phyloP scores from a whole-genome alignment of 1,140 invertebrate species.

The Trichomalopsis sarcophagae region DNA sequence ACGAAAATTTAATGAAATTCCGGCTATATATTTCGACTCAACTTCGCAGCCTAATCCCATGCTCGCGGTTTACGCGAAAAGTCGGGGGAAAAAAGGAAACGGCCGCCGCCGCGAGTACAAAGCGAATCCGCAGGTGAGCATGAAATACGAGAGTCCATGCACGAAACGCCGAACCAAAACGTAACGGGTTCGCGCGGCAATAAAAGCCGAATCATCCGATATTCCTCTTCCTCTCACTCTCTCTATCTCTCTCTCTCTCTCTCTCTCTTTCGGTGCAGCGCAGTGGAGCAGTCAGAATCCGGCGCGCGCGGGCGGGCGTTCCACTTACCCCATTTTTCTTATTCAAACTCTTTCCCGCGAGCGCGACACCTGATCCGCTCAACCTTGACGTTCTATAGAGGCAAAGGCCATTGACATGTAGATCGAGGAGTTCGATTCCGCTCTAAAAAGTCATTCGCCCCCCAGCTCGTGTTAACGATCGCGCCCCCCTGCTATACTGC shows the following conservation, averaged over 20 bases:
- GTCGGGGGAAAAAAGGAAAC: too few species aligned
- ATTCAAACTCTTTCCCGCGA: background rate
- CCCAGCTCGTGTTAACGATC: conserved; percentile 10
- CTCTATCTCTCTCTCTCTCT: too few species aligned
- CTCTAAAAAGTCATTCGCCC: conserved; percentile 28
- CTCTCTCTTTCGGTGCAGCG: background rate
- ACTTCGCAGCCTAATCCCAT: too few species aligned
- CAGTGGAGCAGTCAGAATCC: background rate
- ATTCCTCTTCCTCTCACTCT: background rate
- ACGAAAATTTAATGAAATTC: too few species aligned
- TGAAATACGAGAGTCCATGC: too few species aligned
- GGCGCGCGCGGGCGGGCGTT: background rate
- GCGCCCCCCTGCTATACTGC: too few species aligned
- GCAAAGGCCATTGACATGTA: conserved; percentile 13
- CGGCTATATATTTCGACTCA: too few species aligned
- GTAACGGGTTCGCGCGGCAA: background rate
- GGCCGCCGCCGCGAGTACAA: too few species aligned
- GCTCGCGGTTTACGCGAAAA: too few species aligned
- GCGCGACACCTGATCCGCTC: conserved; percentile 2
- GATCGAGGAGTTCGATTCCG: conserved; percentile 21
- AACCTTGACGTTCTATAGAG: conserved; percentile 2
- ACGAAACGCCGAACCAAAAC: too few species aligned
- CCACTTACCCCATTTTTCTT: conserved; percentile 24
- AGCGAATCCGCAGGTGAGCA: too few species aligned
- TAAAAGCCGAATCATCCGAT: background rate